A percentile compares a stretch with the other conserved stretches of the same genome.
phyloP scores from a whole-genome alignment of 2,888 invertebrate genomes.

The Disparrhopalites patrizii region DNA sequence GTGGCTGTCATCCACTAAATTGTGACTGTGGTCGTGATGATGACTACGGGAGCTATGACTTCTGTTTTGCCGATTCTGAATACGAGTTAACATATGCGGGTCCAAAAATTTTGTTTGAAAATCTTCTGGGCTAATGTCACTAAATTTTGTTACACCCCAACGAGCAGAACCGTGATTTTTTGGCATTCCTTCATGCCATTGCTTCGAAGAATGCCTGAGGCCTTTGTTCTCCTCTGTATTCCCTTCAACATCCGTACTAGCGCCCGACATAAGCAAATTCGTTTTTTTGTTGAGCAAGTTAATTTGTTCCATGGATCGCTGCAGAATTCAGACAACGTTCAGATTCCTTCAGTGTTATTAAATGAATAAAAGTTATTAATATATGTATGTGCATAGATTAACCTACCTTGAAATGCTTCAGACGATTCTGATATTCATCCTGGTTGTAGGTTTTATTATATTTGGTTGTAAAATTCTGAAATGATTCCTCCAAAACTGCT shows the following conservation, averaged over 20 bases:
- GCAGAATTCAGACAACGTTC: not conserved
- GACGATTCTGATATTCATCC: constrained; percentile 17
- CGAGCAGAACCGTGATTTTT: constrained; percentile 52
- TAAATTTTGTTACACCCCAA: constrained; percentile 61
- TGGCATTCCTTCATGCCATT: constrained; percentile 43
- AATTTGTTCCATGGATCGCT: constrained; percentile 10
- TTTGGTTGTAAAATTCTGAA: constrained; percentile 56
- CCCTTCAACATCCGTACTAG: not conserved
- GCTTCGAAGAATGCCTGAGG: constrained; percentile 30
- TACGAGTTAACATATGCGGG: constrained; percentile 49
- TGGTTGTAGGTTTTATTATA: constrained; percentile 58
- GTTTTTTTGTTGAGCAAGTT: constrained; percentile 8
- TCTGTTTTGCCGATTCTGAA: constrained; percentile 32
- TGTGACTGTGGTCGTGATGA: constrained; percentile 25
- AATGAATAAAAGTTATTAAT: not conserved
- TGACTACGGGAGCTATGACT: constrained; percentile 20
- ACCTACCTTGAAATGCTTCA: constrained; percentile 42
- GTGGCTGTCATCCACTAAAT: not conserved
- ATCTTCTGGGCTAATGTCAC: constrained; percentile 62
- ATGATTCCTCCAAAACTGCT: constrained; percentile 51
- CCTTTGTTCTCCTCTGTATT: not conserved
- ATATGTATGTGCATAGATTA: not conserved
- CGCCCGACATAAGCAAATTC: not conserved
- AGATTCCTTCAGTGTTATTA: not conserved
- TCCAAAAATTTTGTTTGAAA: constrained; percentile 56